Evolutionary conservation across 2,113 vertebrate genomes (phyloP), one percentile per base, ranked within the genome.

Genomic region (Alethe castanea): DNA sequence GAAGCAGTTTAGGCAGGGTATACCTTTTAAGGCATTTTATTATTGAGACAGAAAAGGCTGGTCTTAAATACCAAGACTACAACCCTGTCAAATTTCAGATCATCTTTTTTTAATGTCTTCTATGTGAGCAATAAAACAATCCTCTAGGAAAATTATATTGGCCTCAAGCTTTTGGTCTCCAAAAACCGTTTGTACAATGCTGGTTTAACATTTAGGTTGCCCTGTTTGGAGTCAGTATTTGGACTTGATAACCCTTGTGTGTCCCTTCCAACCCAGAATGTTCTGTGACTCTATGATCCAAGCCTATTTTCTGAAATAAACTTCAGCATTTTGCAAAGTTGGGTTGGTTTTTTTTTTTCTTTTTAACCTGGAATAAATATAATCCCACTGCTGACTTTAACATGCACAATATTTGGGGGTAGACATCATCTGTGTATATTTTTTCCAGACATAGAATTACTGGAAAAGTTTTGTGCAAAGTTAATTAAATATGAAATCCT

Each of bases 101-200:
- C 24, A 42, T 35, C 11, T 53, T 64, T 19, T 92, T 72, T 87
- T 65, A 52, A 48, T 52, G 19, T 28, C 59, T 69, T 28, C 36
- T 65, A 57, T 44, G 14, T 17, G 38, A 61, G 23, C 33, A 52
- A 25, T 64, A 26, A 61, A 86, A 60, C 11, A 65, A 65, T 2
- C 2, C 17, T 28, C 17, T 23, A 31, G 40, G 36, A 14, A 89
- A 70, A 67, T 16, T 25, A 18, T 44, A 14, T 11, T 74, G 15
- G 4, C 42, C 20, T 35, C 15, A 47, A 40, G 18, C 1, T 80
- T 76, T 71, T 0, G 0, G 13, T 38, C n/a, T 53, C n/a, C 15
- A 44, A 62, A 70, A 80, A 38, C 5, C 0, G 0, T 66, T 70
- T 44, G 6, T 38, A 48, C 31, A 66, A 42, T 18, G 44, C 13